Evolutionary conservation across 2,113 vertebrate species (phyloP), one percentile per base, ranked within the genome.

Genomic region (Semicossyphus pulcher): DNA sequence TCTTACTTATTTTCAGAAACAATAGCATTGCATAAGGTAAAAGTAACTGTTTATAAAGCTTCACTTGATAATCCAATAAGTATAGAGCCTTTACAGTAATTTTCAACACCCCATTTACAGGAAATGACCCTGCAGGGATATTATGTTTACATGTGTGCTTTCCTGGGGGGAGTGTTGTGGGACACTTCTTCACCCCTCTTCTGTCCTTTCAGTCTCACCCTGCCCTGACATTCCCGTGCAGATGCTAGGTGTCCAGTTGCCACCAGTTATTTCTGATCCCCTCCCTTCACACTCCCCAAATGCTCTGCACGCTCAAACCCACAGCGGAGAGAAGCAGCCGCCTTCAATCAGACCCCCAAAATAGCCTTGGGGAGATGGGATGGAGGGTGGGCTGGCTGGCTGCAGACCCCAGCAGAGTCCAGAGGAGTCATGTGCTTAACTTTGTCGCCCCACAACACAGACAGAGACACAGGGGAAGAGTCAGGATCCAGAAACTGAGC

Each of bases 271-370:
- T 94, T 94, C 70, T 80, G 41, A 80, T 63, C 67, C 60, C 26
- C 68, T 68, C 84, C 85, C 76, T 68, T 53, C 67, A 66, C 49
- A 25, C 78, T 34, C 63, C 28, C 64, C 79, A 81, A 81, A 78
- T 76, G 65, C 65, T 74, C 37, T 37, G 48, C 71, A 58, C 82
- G 32, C 63, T 81, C 68, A 72, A 34, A 32, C 91, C 91, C 88
- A 78, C 45, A 36, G 80, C 32, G 15, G 52, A 77, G 53, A 10
- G 25, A 32, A 90, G 86, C 82, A 89, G 90, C 93, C 90, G 78
- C 92, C 76, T 95, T 95, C 94, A 93, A 91, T 95, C 94, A 94
- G 90, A 87, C 80, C 92, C 94, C 94, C 88, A 94, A 97, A 98
- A 99, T 99, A 99, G 95, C 92, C 76, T 42, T 44, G 18, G 21